Evolutionary conservation across 2,888 invertebrate species (phyloP).

Genomic region (Orthosia gothica): DNA sequence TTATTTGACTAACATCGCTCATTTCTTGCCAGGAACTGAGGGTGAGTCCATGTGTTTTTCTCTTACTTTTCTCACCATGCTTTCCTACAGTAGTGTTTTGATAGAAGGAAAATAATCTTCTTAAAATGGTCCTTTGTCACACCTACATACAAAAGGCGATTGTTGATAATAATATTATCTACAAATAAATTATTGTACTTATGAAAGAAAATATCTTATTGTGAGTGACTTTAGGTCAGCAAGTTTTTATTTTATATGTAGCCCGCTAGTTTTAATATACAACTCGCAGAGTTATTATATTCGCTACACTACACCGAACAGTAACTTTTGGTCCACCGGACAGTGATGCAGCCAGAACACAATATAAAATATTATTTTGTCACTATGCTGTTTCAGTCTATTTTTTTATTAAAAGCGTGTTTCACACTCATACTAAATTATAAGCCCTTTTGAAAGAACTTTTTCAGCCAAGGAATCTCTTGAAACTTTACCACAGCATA

Average conservation of each 20-base stretch:
- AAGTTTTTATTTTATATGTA: conserved; percentile 5
- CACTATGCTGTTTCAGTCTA: neutral
- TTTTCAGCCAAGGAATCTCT: neutral
- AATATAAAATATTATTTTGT: neutral
- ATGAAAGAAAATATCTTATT: neutral
- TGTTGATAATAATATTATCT: too few species aligned
- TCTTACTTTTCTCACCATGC: too few species aligned
- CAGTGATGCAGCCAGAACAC: conserved; percentile 21
- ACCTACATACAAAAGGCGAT: too few species aligned
- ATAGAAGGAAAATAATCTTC: too few species aligned
- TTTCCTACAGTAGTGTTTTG: too few species aligned
- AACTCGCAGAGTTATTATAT: conserved; percentile 37
- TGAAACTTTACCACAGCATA: too few species aligned
- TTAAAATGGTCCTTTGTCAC: too few species aligned
- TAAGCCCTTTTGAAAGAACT: neutral
- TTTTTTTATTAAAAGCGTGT: neutral
- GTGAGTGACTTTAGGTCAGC: neutral
- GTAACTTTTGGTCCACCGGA: conserved; percentile 28
- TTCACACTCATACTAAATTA: neutral
- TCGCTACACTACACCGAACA: conserved; percentile 26
- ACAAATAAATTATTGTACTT: neutral
- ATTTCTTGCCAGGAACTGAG: too few species aligned
- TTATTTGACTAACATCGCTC: too few species aligned
- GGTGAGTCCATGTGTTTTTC: too few species aligned
- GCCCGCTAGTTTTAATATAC: conserved; percentile 17